Percentiles rank a stretch among this genome's conserved stretches.
Conservation (phyloP, 2,797 vertebrate species). For the Phoebastria nigripes region DNA sequence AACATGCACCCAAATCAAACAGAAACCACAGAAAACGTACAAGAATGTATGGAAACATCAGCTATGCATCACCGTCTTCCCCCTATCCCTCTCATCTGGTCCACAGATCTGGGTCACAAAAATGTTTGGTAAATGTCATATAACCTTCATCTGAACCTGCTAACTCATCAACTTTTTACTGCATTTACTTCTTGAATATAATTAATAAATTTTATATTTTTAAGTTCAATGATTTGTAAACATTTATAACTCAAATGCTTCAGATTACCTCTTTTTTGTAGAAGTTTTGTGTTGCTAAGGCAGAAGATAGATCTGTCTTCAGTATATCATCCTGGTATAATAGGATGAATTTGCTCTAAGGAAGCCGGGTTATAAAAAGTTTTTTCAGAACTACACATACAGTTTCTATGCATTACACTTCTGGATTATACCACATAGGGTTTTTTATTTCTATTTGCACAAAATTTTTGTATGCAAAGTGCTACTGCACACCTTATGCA, state of each 20-base stretch:
- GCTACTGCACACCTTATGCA: background rate
- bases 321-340: background rate
- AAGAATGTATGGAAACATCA: background rate
- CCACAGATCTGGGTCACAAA: background rate
- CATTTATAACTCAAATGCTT: background rate
- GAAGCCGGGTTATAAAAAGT: background rate
- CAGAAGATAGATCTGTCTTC: background rate
- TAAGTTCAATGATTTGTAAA: background rate
- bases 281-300: background rate
- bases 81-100: background rate
- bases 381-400: background rate
- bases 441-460: background rate
- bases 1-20: background rate
- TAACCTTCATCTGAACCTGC: background rate
- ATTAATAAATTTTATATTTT: background rate
- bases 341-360: background rate
- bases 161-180: background rate
- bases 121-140: background rate
- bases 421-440: fast-evolving
- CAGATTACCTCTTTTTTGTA: background rate
- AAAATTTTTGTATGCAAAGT: background rate
- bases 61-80: fast-evolving
- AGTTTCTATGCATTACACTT: background rate
- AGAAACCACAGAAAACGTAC: background rate
- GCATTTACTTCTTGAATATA: background rate